Evolutionary conservation across 2,113 vertebrate species (phyloP).

Genomic region (Microcebus lehilahytsara): DNA sequence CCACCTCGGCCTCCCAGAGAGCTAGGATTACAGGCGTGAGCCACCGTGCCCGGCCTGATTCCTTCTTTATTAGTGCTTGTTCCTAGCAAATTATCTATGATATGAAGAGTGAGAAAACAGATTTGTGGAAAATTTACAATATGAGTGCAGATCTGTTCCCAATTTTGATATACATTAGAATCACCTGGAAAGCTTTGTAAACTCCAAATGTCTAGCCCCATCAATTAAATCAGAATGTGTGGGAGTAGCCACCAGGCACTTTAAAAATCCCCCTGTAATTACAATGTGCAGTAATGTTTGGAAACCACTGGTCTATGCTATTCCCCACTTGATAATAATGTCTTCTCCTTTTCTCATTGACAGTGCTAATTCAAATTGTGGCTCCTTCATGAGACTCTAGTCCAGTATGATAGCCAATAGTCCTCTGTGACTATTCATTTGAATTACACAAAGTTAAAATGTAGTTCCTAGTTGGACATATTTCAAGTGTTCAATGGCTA

Average conservation of each 20-base stretch:
- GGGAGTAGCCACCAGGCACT: neutral
- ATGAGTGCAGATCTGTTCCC: neutral
- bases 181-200: neutral
- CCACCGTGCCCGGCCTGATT: neutral
- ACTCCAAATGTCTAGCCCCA: neutral
- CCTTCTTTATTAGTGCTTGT: neutral
- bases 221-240: neutral
- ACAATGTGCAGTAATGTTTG: neutral
- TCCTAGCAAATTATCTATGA: neutral
- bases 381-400: neutral
- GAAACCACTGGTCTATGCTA: neutral
- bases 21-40: too few relatives aligned
- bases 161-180: neutral
- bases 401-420: neutral
- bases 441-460: slow-evolving; percentile 35
- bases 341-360: neutral
- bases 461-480: neutral
- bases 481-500: neutral
- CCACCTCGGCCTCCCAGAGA: too few relatives aligned
- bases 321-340: neutral
- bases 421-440: neutral
- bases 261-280: neutral
- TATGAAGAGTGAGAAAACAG: neutral
- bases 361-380: neutral
- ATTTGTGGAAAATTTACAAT: neutral